phyloP scores from a whole-genome alignment of 2,113 vertebrate genomes.

The Miniopterus natalensis region DNA sequence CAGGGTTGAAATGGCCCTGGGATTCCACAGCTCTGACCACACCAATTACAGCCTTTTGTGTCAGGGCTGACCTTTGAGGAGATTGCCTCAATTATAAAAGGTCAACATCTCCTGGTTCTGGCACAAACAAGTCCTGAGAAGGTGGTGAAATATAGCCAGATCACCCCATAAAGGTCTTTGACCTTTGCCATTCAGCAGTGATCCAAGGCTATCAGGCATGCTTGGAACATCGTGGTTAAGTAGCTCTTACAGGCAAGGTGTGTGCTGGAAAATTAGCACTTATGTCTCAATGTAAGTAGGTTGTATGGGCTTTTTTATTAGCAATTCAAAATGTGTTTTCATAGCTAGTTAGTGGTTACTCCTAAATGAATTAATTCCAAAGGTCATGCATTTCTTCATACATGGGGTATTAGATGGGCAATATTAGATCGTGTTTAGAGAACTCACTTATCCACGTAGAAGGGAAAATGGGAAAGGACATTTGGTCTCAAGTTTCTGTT shows the following conservation, averaged over 20 bases:
- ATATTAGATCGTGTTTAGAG: background rate
- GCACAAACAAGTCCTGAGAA: slow-evolving; percentile 53
- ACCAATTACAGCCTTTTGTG: slow-evolving; percentile 76
- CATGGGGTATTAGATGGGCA: background rate
- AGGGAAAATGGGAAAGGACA: background rate
- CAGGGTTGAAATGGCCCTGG: background rate
- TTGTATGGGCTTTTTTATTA: background rate
- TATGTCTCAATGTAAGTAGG: background rate
- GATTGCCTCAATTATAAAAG: slow-evolving; percentile 79
- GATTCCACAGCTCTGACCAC: slow-evolving; percentile 53
- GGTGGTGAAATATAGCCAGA: slow-evolving; percentile 64
- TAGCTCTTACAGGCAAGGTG: background rate
- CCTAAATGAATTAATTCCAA: background rate
- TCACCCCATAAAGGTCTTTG: background rate
- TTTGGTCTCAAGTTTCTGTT: background rate
- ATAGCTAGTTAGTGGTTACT: background rate
- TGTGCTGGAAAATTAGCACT: slow-evolving; percentile 7
- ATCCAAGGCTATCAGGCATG: background rate
- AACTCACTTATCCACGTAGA: background rate
- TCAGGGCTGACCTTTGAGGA: slow-evolving; percentile 76
- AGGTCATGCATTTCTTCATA: background rate
- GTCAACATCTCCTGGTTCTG: slow-evolving; percentile 71
- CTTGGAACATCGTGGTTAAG: background rate
- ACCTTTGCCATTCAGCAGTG: background rate
- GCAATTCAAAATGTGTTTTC: slow-evolving; percentile 21